Evolutionary conservation across 2,113 vertebrate genomes (phyloP).

Genomic region (Sinocyclocheilus rhinocerous): DNA sequence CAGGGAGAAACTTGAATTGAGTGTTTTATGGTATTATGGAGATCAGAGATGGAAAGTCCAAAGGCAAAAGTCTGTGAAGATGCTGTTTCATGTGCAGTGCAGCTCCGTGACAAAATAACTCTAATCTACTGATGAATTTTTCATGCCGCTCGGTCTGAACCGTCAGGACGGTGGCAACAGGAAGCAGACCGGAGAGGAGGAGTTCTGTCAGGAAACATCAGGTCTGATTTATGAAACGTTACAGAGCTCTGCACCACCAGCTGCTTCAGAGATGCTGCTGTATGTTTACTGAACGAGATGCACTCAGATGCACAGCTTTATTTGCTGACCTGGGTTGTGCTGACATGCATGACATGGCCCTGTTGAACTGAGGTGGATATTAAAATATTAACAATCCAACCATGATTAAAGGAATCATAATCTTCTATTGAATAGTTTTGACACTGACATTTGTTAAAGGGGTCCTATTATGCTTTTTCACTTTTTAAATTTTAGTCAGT

Average conservation of each 20-base stretch:
- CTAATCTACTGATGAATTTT: slow-evolving; percentile 65
- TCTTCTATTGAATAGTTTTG: neutral
- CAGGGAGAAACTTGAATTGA: neutral
- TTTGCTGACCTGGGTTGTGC: neutral
- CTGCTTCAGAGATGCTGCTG: slow-evolving; percentile 3
- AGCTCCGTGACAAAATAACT: slow-evolving; percentile 58
- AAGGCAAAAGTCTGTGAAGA: neutral
- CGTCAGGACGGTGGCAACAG: slow-evolving; percentile 5
- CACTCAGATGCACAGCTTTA: neutral
- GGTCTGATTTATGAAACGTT: slow-evolving; percentile 40
- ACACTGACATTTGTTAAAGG: too few species aligned
- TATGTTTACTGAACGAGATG: neutral
- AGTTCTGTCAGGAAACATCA: slow-evolving; percentile 41
- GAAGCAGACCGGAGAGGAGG: slow-evolving; percentile 26
- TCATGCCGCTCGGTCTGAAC: slow-evolving; percentile 52
- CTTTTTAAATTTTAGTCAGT: too few species aligned
- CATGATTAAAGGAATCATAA: neutral
- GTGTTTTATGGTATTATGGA: neutral
- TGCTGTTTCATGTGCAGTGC: slow-evolving; percentile 21
- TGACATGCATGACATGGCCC: neutral
- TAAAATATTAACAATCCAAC: neutral
- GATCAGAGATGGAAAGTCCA: neutral
- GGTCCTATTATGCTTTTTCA: too few species aligned
- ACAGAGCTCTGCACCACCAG: neutral
- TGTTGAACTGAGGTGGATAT: neutral